Evolutionary conservation across 2,113 vertebrate species (phyloP), one percentile per base, ranked within the genome.

Genomic region (Myanophis thanlyinensis): DNA sequence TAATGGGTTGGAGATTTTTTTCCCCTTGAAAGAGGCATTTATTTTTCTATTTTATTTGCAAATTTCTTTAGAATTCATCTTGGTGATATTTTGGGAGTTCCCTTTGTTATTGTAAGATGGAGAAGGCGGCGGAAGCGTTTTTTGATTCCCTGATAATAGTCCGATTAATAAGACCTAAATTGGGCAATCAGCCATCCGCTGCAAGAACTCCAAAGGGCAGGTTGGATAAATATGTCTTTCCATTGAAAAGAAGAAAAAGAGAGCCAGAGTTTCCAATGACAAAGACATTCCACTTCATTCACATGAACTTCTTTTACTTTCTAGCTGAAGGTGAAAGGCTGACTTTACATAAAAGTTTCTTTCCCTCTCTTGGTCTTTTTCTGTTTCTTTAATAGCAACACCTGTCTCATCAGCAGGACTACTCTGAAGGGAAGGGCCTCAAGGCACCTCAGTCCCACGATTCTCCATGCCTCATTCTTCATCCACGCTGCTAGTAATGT

Each of bases 391-490:
- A 9, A 95, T 91, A 96, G 90, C 93, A 98, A 96, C 97, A 97
- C 97, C 98, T 98, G 98, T 98, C 97, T 98, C 97, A 97, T 98
- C 98, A 98, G 98, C 97, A 97, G 97, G 98, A 98, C 98, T 97
- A 97, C 98, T 98, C 98, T 95, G 97, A 98, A 98, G 98, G 98
- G 98, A 98, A 98, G 97, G 97, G 98, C 98, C 98, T 98, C 97
- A 97, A 98, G 98, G 98, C 98, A 98, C 98, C 98, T 97, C 97
- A 95, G 98, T 98, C 98, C 98, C 98, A 97, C 95, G 97, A 98
- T 98, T 97, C 98, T 99, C 98, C 98, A 99, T 98, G 98, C 99
- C 99, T 99, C 99, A 99, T 99, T 98, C 99, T 99, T 99, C 99
- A 99, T 99, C 98, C 98, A 98, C 96, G 97, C 98, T 98, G 97